A percentile compares a stretch with the other conserved stretches of the same genome.
These are phyloP conservation scores for Noctua fimbriata DNA, from an alignment of 2,888 invertebrate species.

Conservation along the genomic window DNA sequence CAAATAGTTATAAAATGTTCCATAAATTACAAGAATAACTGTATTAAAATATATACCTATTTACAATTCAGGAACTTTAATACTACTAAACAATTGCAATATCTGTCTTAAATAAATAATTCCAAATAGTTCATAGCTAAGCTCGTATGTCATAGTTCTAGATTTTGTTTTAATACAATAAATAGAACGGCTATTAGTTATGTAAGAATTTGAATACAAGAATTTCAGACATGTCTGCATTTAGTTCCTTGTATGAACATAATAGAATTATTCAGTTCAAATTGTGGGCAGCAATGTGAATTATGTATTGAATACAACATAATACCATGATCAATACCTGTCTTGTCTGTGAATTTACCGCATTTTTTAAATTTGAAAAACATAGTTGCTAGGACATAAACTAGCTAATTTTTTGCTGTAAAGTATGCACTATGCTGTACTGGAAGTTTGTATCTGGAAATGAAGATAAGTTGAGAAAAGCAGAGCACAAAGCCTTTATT, in stretches of 20 bases:
- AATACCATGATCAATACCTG: constrained; percentile 24
- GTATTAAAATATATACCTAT: constrained; percentile 10
- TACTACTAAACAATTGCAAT: constrained; percentile 38
- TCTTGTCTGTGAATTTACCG: background rate
- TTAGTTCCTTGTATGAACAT: constrained; percentile 53
- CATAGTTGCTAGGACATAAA: background rate
- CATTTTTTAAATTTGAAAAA: constrained; percentile 4
- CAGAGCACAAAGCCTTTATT: background rate
- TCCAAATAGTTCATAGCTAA: constrained; percentile 11
- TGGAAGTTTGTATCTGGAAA: background rate
- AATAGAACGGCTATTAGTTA: constrained; percentile 46
- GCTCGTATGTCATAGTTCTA: constrained; percentile 25
- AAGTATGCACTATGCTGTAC: background rate
- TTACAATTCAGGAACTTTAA: constrained; percentile 26
- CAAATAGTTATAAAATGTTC: constrained; percentile 16
- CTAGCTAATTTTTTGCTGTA: background rate
- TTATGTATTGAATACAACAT: constrained; percentile 43
- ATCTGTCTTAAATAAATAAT: constrained; percentile 45
- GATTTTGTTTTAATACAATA: constrained; percentile 40
- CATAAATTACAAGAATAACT: constrained; percentile 6
- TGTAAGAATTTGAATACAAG: constrained; percentile 41
- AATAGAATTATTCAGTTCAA: constrained; percentile 25
- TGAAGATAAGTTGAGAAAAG: background rate
- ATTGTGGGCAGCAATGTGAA: constrained; percentile 30
- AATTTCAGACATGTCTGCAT: constrained; percentile 49